phyloP scores from a whole-genome alignment of 2,888 invertebrate species.

The Rhynchonema sp. region DNA sequence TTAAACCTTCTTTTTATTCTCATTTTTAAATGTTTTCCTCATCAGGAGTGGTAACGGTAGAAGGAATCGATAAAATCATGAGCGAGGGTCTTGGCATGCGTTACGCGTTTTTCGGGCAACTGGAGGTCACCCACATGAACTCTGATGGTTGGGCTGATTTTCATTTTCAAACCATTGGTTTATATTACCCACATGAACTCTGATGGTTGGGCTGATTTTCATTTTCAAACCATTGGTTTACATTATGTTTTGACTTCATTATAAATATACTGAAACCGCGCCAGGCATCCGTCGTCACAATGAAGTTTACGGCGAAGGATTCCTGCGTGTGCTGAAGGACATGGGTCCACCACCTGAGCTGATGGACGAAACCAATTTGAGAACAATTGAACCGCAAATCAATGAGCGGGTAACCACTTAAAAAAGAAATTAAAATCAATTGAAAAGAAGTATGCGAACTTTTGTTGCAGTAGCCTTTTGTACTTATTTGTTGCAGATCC shows the following conservation, averaged over 20 bases:
- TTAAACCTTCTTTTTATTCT: too few species aligned
- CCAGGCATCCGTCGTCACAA: neutral
- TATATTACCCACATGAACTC: conserved; percentile 82
- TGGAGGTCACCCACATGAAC: conserved; percentile 80
- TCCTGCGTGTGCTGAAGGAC: neutral
- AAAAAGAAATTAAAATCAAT: too few species aligned
- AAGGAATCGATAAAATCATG: conserved; percentile 57
- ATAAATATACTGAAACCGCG: too few species aligned
- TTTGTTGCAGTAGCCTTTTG: neutral
- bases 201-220: conserved; percentile 50
- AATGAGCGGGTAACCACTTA: neutral
- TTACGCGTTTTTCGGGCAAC: conserved; percentile 76
- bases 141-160: conserved; percentile 57
- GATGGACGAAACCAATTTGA: neutral
- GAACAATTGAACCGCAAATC: neutral
- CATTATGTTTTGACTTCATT: too few species aligned
- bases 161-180: too few species aligned
- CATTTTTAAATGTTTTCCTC: too few species aligned
- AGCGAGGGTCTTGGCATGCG: conserved; percentile 83
- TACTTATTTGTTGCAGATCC: conserved; percentile 1
- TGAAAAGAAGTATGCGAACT: neutral
- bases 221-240: too few species aligned
- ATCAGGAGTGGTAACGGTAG: conserved; percentile 57
- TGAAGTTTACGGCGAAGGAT: conserved; percentile 1
- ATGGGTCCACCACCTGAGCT: conserved; percentile 1